Evolutionary conservation across 2,113 vertebrate species (phyloP), one percentile per base, ranked within the genome.

Genomic region (Sturnus vulgaris): DNA sequence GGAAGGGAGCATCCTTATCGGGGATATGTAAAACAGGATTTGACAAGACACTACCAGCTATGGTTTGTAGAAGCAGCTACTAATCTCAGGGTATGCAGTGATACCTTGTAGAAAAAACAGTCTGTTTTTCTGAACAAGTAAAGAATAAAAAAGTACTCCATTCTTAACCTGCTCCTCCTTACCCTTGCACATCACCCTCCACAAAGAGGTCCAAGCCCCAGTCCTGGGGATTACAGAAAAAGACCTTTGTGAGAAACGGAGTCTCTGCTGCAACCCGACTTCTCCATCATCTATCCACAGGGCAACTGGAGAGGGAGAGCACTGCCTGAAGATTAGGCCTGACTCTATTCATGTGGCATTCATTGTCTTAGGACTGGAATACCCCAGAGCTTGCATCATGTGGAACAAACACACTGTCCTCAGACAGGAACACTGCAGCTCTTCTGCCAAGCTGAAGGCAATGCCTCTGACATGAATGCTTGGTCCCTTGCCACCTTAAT

Each of bases 401-500:
- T 2, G 2, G 68, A 83, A 78, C 60, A 82, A 96, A 50, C 35
- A 64, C 0, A 1, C 64, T 68, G 69, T 47, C 66, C 85, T 88
- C 53, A 60, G 65, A 59, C 2, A 24, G 40, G 44, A 95, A 86
- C 24, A 91, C 46, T 0, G 0, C 33, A 16, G 69, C 39, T 78
- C 77, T 59, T 66, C 73, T 83, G 85, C 56, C 93, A 94, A 86
- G 88, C 3, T 75, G 68, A 88, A 83, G 77, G 80, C 33, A 0
- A 72, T 22, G 81, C 75, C 73, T 87, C 55, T 0, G 0, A 90
- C 5, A 4, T 33, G 64, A 97, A 91, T 33, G 71, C 47, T 93
- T 95, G 93, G 72, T 86, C 44, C 93, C 37, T 56, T 91, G 92
- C 88, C 88, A 96, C 82, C 71, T 53, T 66, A n/a, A 86, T 95